Evolutionary conservation across 2,113 vertebrate genomes (phyloP), one percentile per base, ranked within the genome.

Genomic region (Zosterops hypoxanthus): DNA sequence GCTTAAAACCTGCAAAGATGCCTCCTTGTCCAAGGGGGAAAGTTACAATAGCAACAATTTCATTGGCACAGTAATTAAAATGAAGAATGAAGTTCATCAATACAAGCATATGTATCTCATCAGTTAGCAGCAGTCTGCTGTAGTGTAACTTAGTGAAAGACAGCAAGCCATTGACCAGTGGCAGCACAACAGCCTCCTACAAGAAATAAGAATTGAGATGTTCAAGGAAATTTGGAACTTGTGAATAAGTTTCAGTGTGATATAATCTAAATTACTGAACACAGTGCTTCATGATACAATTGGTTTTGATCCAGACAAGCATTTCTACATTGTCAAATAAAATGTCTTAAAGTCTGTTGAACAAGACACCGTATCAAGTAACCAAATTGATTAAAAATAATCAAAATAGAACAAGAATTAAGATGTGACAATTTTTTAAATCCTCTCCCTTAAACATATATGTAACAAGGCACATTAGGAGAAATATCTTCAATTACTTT

Each of bases 401-500:
- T n/a, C 73, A 64, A 94, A 86, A 72, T 3, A 81, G 42, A 90
- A 88, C 17, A 89, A 63, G 61, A 81, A 64, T 36, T 11, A 88
- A 83, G 53, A 73, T 23, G 52, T 2, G 6, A 46, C 17, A 20
- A 12, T 11, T 53, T 44, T 78, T 6, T 0, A 21, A 92, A 82
- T 64, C 33, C 22, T 83, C 55, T 86, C 59, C 70, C 60, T 19
- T 77, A 80, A 88, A 72, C 55, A 91, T 28, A 56, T 19, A 82
- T 2, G 6, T 81, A 88, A 63, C 79, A 97, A 97, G 96, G 97
- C 96, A 97, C 94, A 75, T 79, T 22, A 91, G 57, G 59, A 92
- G 50, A 89, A 91, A 60, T 33, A 80, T 42, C 46, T 88, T 96
- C 59, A 70, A 87, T 56, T 55, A 47, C 55, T 95, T 96, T 92